phyloP scores from a whole-genome alignment of 1,140 invertebrate genomes.

The Probaryconus sp. region DNA sequence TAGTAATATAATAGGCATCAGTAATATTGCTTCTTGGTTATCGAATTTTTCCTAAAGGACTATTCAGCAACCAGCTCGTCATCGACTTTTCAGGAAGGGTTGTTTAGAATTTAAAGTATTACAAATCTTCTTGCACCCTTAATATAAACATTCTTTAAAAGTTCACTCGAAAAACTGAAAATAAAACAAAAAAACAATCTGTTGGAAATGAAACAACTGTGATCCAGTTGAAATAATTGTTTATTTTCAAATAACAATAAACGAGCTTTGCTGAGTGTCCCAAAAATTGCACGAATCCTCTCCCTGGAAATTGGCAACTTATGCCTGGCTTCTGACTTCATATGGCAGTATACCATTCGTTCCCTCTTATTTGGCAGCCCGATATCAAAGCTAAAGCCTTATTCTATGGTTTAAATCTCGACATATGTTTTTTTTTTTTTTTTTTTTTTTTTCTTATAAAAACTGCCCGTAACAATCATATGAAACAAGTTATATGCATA shows the following conservation, averaged over 20 bases:
- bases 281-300: slow-evolving; percentile 1
- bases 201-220: too few relatives aligned
- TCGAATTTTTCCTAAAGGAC: slow-evolving; percentile 54
- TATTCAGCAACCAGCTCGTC: slow-evolving; percentile 15
- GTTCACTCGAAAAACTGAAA: too few relatives aligned
- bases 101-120: too few relatives aligned
- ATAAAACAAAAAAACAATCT: too few relatives aligned
- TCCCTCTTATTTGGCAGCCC: slow-evolving; percentile 3
- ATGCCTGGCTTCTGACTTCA: slow-evolving; percentile 48
- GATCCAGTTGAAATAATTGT: too few relatives aligned
- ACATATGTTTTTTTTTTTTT: slow-evolving; percentile 17
- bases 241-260: too few relatives aligned
- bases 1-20: slow-evolving; percentile 73
- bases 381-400: slow-evolving; percentile 67
- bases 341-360: slow-evolving; percentile 58
- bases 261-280: too few relatives aligned
- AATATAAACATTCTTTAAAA: too few relatives aligned
- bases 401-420: slow-evolving; percentile 10
- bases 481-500: slow-evolving; percentile 55
- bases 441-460: slow-evolving; percentile 31
- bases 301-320: too few relatives aligned
- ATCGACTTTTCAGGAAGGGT: too few relatives aligned
- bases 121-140: too few relatives aligned
- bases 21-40: slow-evolving; percentile 76
- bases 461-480: slow-evolving; percentile 47